Percentiles rank a stretch among this genome's conserved stretches.
These are phyloP conservation scores for Venusia cambrica DNA, from an alignment of 2,888 invertebrate species.

Conservation along the genomic window DNA sequence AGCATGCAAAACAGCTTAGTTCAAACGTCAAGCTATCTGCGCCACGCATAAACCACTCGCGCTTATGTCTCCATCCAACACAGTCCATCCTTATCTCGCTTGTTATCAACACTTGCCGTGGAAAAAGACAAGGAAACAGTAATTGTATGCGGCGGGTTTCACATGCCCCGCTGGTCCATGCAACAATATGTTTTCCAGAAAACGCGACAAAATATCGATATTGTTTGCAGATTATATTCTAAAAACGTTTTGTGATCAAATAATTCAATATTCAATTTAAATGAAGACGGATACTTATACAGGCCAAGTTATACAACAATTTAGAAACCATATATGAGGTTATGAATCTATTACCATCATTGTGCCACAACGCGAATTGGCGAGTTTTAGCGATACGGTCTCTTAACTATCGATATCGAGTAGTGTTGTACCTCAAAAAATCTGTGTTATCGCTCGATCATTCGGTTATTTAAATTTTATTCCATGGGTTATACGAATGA, in stretches of 20 bases:
- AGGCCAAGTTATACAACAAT: no score
- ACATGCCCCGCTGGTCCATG: constrained; percentile 16
- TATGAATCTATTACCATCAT: no score
- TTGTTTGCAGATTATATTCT: no score
- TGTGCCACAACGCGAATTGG: no score
- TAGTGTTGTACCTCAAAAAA: constrained; percentile 22
- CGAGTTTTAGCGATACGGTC: neutral
- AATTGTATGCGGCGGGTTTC: constrained; percentile 39
- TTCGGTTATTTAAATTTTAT: constrained; percentile 70
- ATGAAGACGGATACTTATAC: no score
- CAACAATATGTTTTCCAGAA: constrained; percentile 22
- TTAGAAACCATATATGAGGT: no score
- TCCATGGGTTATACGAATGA: constrained; percentile 75
- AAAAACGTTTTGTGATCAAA: no score
- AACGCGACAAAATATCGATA: constrained; percentile 9
- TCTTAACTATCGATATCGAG: constrained; percentile 6
- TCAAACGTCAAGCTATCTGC: constrained; percentile 35
- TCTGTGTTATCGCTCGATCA: constrained; percentile 50
- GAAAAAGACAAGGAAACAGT: constrained; percentile 42
- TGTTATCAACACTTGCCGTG: constrained; percentile 34
- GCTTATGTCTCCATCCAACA: constrained; percentile 48
- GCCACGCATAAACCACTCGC: constrained; percentile 42
- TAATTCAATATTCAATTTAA: no score
- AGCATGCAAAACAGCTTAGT: constrained; percentile 26
- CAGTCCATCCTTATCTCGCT: constrained; percentile 40